phyloP scores from a whole-genome alignment of 2,113 vertebrate species.

The Abramis brama region DNA sequence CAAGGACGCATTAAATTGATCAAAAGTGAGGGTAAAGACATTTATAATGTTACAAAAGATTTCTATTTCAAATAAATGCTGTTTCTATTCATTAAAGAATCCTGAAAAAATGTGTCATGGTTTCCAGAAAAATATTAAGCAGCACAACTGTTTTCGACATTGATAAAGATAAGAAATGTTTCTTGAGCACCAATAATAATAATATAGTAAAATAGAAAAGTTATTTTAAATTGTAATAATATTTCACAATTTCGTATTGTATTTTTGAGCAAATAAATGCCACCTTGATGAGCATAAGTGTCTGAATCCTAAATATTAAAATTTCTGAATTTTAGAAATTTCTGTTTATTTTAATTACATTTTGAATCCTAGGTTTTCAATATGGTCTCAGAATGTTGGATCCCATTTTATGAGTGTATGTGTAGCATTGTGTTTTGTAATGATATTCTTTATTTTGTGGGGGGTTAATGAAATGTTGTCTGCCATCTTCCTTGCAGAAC shows the following conservation, averaged over 20 bases:
- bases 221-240: too few relatives aligned
- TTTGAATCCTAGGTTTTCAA: neutral
- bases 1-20: neutral
- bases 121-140: too few relatives aligned
- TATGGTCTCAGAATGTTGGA: neutral
- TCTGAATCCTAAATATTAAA: too few relatives aligned
- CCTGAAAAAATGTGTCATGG: neutral
- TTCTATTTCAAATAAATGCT: neutral
- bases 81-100: neutral
- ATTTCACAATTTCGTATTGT: too few relatives aligned
- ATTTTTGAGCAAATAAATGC: too few relatives aligned
- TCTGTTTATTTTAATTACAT: neutral
- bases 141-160: too few relatives aligned
- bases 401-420: neutral
- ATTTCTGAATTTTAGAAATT: too few relatives aligned
- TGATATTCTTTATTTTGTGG: neutral
- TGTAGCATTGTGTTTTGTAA: neutral
- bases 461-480: neutral
- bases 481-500: conserved; percentile 72
- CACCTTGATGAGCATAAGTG: too few relatives aligned
- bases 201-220: too few relatives aligned
- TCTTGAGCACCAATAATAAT: too few relatives aligned
- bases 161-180: too few relatives aligned
- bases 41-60: neutral
- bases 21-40: neutral